Percentiles rank a stretch among this genome's conserved stretches.
These are phyloP conservation scores for Antitype chi DNA, from an alignment of 2,888 invertebrate genomes.

Conservation along the genomic window DNA sequence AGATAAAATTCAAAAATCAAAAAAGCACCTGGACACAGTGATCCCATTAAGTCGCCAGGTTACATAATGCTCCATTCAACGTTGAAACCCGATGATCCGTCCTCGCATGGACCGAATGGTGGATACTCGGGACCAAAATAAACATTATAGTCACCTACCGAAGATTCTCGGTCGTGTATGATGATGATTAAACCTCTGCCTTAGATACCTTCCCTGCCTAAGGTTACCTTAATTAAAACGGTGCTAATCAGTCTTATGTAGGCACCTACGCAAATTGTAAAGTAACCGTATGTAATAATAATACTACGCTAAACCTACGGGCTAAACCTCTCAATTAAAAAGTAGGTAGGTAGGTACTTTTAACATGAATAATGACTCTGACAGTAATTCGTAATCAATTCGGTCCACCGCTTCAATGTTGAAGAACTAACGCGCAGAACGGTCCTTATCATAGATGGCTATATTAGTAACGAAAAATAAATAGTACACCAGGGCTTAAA, in stretches of 20 bases:
- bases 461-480: not conserved
- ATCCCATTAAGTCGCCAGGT: constrained; percentile 33
- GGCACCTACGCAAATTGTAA: not conserved
- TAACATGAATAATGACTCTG: not conserved
- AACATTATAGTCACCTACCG: constrained; percentile 23
- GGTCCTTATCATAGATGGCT: not conserved
- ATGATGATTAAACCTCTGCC: constrained; percentile 6
- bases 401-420: not conserved
- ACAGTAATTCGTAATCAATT: not conserved
- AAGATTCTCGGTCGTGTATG: constrained; percentile 13
- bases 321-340: not conserved
- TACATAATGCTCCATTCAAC: constrained; percentile 30
- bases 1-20: constrained; percentile 12
- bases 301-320: not conserved
- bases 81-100: constrained; percentile 37
- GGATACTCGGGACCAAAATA: constrained; percentile 30
- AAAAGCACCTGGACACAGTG: constrained; percentile 11
- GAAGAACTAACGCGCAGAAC: not conserved
- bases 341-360: not conserved
- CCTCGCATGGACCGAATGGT: constrained; percentile 12
- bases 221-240: constrained; percentile 11
- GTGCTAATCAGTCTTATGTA: not conserved
- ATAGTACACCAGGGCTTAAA: not conserved
- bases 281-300: not conserved
- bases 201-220: not conserved